Conservation (phyloP, 2,888 invertebrate genomes). For the Lysandra bellargus region DNA sequence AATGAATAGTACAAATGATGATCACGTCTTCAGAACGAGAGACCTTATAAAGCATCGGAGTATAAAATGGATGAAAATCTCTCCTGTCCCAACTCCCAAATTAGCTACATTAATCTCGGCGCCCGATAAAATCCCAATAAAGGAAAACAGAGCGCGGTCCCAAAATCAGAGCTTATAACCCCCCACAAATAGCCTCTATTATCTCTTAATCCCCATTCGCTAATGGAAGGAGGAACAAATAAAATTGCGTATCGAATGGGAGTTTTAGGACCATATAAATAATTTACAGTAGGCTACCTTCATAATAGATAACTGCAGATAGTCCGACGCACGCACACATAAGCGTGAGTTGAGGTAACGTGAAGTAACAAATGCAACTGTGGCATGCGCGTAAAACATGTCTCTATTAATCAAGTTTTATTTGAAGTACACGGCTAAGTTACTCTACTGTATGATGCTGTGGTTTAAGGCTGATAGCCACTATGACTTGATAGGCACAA, state of each 20-base stretch:
- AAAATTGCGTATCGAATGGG: conserved; percentile 48
- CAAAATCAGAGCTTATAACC: conserved; percentile 28
- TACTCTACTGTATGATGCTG: background rate
- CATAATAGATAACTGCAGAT: background rate
- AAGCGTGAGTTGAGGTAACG: background rate
- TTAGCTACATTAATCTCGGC: conserved; percentile 25
- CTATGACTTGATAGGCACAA: conserved; percentile 27
- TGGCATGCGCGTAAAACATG: background rate
- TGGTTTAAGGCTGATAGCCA: conserved; percentile 3
- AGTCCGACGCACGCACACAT: background rate
- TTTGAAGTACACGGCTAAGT: background rate
- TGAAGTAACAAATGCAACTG: background rate
- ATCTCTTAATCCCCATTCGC: conserved; percentile 40
- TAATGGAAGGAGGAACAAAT: conserved; percentile 52
- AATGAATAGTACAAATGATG: conserved; percentile 3
- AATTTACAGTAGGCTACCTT: background rate
- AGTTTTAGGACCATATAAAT: background rate
- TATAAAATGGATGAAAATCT: conserved; percentile 20
- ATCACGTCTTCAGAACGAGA: background rate
- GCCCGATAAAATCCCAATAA: conserved; percentile 31
- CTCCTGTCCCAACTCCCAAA: conserved; percentile 19
- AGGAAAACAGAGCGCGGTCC: conserved; percentile 25
- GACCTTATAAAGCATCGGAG: conserved; percentile 10
- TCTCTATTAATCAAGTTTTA: background rate
- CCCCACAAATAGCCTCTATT: conserved; percentile 28